These are phyloP conservation scores for Epirrhoe tristata DNA, from an alignment of 2,888 invertebrate species.

Conservation along the genomic window DNA sequence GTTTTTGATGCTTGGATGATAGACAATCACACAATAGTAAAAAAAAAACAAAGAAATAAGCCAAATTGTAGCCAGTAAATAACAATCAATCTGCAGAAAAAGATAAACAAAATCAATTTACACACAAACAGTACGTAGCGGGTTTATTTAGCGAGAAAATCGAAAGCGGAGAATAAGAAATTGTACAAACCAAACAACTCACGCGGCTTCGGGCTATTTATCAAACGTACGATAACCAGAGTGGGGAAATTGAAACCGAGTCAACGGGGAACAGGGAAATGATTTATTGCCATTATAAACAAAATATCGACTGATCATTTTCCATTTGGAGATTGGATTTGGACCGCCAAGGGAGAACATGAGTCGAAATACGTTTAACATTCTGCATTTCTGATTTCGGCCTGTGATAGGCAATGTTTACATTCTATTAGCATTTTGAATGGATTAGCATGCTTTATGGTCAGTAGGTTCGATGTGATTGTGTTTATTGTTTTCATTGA, in stretches of 20 bases:
- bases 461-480: slow-evolving; percentile 11
- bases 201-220: slow-evolving; percentile 75
- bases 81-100: slow-evolving; percentile 67
- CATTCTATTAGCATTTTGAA: slow-evolving; percentile 29
- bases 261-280: slow-evolving; percentile 76
- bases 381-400: slow-evolving; percentile 32
- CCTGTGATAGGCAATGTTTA: slow-evolving; percentile 34
- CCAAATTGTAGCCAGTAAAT: slow-evolving; percentile 58
- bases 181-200: slow-evolving; percentile 72
- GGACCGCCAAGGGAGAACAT: slow-evolving; percentile 66
- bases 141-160: slow-evolving; percentile 80
- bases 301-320: slow-evolving; percentile 82
- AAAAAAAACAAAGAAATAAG: slow-evolving; percentile 34
- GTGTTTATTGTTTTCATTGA: not conserved
- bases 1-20: too few relatives aligned
- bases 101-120: slow-evolving; percentile 77
- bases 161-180: slow-evolving; percentile 65
- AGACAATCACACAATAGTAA: too few relatives aligned
- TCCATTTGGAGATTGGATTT: slow-evolving; percentile 76
- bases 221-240: slow-evolving; percentile 83
- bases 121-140: slow-evolving; percentile 68
- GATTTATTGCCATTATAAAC: slow-evolving; percentile 83
- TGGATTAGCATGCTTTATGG: slow-evolving; percentile 29
- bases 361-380: slow-evolving; percentile 50
- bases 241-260: slow-evolving; percentile 82